Conservation (phyloP, 2,797 vertebrate species). For the Bradypodion ventrale region DNA sequence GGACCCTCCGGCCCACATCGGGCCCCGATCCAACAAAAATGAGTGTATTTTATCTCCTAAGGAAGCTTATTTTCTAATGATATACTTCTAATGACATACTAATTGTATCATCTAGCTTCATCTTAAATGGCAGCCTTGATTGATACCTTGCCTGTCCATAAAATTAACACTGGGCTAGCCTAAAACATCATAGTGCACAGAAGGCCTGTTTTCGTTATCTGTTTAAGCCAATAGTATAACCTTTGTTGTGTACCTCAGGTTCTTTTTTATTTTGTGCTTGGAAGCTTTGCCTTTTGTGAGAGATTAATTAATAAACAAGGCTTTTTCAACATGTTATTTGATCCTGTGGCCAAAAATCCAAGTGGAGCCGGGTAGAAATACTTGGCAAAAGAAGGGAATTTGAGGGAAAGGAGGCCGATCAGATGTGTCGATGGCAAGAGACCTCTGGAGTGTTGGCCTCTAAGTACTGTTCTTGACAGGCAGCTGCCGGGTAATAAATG, state of each 20-base stretch:
- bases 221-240: background rate
- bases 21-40: too few relatives aligned
- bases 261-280: background rate
- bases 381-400: background rate
- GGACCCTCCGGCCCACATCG: too few relatives aligned
- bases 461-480: constrained; percentile 6
- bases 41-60: too few relatives aligned
- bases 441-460: background rate
- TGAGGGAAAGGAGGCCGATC: background rate
- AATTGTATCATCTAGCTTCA: too few relatives aligned
- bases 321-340: background rate
- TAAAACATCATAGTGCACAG: background rate
- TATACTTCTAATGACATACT: too few relatives aligned
- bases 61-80: too few relatives aligned
- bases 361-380: background rate
- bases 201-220: background rate
- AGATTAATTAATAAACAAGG: background rate
- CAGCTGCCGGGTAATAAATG: constrained; percentile 20
- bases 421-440: background rate
- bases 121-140: too few relatives aligned
- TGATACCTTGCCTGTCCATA: background rate
- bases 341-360: background rate
- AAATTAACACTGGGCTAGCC: background rate
- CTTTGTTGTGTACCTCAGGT: background rate
- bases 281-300: background rate